These are phyloP conservation scores for Nanger granti DNA, from an alignment of 2,113 vertebrate species.

Conservation along the genomic window DNA sequence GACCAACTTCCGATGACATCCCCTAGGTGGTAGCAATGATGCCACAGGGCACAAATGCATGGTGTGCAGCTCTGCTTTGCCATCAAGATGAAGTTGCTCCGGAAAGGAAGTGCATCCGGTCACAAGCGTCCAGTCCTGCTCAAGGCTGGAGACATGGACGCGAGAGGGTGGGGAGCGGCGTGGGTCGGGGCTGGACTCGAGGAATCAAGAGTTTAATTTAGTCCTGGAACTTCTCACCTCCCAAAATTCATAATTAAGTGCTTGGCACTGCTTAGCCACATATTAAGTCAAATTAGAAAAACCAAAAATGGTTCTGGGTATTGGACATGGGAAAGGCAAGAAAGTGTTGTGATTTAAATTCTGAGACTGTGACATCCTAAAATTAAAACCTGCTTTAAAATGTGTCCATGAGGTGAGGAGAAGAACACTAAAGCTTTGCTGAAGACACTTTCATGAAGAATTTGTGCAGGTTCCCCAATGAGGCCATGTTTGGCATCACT, in stretches of 20 bases:
- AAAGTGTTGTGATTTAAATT: background rate
- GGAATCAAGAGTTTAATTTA: slow-evolving; percentile 14
- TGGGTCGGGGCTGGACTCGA: too few relatives aligned
- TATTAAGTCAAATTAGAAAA: slow-evolving; percentile 20
- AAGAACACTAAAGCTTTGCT: background rate
- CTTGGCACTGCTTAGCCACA: background rate
- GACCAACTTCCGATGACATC: background rate
- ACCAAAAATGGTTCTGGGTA: slow-evolving; percentile 8
- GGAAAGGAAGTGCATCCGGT: background rate
- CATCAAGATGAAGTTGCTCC: background rate
- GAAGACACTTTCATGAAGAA: background rate
- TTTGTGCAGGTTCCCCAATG: background rate
- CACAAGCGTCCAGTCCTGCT: background rate
- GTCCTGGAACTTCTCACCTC: background rate
- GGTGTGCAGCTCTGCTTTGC: background rate
- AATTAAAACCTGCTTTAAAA: background rate
- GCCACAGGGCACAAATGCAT: background rate
- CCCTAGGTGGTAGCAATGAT: background rate
- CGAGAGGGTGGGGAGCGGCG: rapidly evolving
- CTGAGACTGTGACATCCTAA: background rate
- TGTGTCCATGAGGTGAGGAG: background rate
- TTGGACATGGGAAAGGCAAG: background rate
- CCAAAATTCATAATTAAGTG: slow-evolving; percentile 34
- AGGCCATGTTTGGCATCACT: background rate
- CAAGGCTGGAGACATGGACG: background rate